These are phyloP conservation scores for Hycleus phaleratus DNA, from an alignment of 1,140 invertebrate genomes.

Conservation along the genomic window DNA sequence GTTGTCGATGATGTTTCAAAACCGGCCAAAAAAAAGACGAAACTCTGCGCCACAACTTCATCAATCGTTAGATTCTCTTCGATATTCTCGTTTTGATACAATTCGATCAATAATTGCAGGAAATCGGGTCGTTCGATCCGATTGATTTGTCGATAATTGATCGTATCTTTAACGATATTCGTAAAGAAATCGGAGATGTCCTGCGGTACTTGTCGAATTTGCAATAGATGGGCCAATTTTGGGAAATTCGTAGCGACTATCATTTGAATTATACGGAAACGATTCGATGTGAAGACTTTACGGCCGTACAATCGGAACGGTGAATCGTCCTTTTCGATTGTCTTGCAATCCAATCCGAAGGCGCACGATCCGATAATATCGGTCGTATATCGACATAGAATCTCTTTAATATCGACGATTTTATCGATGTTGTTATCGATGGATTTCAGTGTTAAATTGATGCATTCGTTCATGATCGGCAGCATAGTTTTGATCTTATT, in stretches of 20 bases:
- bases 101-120: conserved; percentile 50
- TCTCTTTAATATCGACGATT: conserved; percentile 39
- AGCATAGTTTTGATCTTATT: conserved; percentile 43
- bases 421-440: conserved; percentile 20
- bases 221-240: conserved; percentile 1
- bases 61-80: conserved; percentile 17
- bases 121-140: conserved; percentile 48
- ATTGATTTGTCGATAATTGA: conserved; percentile 7
- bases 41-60: conserved; percentile 43
- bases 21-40: conserved; percentile 50
- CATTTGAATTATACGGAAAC: not conserved
- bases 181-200: conserved; percentile 17
- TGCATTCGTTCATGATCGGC: conserved; percentile 33
- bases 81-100: conserved; percentile 42
- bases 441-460: not conserved
- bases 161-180: conserved; percentile 12
- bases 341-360: conserved; percentile 41
- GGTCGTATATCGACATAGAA: conserved; percentile 41
- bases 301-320: conserved; percentile 30
- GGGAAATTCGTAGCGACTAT: conserved; percentile 2
- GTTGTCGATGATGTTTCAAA: conserved; percentile 54
- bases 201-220: not conserved
- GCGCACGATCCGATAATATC: conserved; percentile 43
- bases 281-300: not conserved
- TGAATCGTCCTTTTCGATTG: conserved; percentile 36